Percentiles rank a stretch among this genome's conserved stretches.
phyloP scores from a whole-genome alignment of 2,113 vertebrate genomes.

The Australoheros scitulus region DNA sequence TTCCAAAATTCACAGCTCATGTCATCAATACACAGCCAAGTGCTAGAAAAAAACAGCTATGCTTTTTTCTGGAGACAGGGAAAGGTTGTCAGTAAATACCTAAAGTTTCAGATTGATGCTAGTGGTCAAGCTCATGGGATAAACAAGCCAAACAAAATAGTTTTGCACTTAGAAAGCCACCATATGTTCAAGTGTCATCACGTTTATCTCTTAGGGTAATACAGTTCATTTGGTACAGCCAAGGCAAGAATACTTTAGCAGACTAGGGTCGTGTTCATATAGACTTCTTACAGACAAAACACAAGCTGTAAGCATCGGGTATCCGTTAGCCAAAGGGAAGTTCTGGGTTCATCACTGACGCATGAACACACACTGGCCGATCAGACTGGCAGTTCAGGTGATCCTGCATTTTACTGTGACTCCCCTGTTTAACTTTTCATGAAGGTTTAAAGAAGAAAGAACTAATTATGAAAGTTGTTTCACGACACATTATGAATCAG shows the following conservation, averaged over 20 bases:
- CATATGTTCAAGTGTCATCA: conserved; percentile 15
- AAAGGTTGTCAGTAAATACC: conserved; percentile 7
- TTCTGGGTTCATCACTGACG: background rate
- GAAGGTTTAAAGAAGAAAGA: background rate
- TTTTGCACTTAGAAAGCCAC: background rate
- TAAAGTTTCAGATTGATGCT: conserved; percentile 17
- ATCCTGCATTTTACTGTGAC: background rate
- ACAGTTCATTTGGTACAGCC: background rate
- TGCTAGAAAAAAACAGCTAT: background rate
- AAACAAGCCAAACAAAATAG: conserved; percentile 18
- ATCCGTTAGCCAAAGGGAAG: background rate
- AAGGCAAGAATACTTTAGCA: background rate
- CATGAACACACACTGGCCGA: background rate
- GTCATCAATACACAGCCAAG: background rate
- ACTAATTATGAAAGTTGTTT: background rate
- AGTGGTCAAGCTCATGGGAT: background rate
- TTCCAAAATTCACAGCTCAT: conserved; percentile 24
- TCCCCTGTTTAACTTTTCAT: background rate
- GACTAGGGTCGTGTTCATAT: background rate
- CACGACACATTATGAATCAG: too few species aligned
- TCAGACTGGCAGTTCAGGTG: background rate
- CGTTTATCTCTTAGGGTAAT: background rate
- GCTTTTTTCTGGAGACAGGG: background rate
- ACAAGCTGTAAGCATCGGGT: background rate
- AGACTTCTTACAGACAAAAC: background rate